These are phyloP conservation scores for Protobothrops flavoviridis DNA, from an alignment of 2,113 vertebrate genomes.

Conservation along the genomic window DNA sequence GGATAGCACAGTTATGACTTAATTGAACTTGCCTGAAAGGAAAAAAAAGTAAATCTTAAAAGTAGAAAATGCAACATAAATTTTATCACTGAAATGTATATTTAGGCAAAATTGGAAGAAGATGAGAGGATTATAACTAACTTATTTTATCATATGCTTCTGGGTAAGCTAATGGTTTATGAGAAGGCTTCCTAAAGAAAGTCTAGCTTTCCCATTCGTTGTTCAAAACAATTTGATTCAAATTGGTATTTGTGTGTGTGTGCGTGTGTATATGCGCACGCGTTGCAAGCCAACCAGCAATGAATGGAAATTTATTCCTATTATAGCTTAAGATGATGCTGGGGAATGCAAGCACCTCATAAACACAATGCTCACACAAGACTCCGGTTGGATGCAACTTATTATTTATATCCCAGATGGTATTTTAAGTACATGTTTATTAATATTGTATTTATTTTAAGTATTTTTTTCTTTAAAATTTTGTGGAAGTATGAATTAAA, in stretches of 20 bases:
- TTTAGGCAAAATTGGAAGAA: constrained; percentile 19
- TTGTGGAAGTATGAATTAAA: neutral
- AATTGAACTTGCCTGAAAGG: constrained; percentile 12
- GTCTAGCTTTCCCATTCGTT: constrained; percentile 12
- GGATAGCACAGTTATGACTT: constrained; percentile 5
- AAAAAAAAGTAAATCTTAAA: constrained; percentile 3
- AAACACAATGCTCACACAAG: neutral
- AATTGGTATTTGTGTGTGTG: neutral
- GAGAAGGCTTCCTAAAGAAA: neutral
- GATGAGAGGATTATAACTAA: neutral
- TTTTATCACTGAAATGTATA: constrained; percentile 10
- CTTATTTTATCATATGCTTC: neutral
- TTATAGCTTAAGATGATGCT: neutral
- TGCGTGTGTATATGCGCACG: rapidly evolving
- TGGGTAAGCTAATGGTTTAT: constrained; percentile 8
- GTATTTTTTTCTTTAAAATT: neutral
- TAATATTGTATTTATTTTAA: neutral
- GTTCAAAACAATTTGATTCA: neutral
- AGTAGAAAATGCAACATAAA: neutral
- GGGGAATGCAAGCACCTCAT: neutral
- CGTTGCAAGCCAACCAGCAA: neutral
- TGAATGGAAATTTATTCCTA: neutral
- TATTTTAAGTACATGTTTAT: neutral
- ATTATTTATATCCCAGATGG: neutral
- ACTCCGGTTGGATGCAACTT: neutral